Evolutionary conservation across 2,888 invertebrate species (phyloP).

Genomic region (Plebejus argus): DNA sequence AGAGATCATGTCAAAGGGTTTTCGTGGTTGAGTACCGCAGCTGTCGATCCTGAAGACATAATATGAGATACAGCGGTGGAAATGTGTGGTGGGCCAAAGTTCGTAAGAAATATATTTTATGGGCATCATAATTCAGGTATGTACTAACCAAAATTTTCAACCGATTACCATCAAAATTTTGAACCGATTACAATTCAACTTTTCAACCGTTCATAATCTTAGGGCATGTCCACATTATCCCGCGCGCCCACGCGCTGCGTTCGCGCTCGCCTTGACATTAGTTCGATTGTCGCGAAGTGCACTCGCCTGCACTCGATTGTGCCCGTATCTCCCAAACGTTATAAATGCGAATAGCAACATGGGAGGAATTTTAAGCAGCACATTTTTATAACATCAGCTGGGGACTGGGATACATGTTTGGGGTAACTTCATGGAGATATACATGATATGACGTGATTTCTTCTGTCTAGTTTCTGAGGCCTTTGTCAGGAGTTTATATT

Average conservation of each 20-base stretch:
- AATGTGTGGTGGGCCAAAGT: too few relatives aligned
- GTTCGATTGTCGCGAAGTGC: conserved; percentile 70
- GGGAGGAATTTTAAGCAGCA: not conserved
- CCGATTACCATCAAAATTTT: not conserved
- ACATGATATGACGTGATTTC: too few relatives aligned
- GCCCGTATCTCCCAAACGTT: conserved; percentile 40
- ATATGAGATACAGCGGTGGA: too few relatives aligned
- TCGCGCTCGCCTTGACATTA: conserved; percentile 77
- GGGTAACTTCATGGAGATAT: not conserved
- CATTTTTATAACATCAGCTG: not conserved
- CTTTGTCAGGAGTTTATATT: too few relatives aligned
- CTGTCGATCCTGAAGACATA: too few relatives aligned
- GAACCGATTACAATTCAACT: not conserved
- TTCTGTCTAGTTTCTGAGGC: too few relatives aligned
- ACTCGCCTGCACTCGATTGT: conserved; percentile 45
- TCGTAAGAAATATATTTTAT: too few relatives aligned
- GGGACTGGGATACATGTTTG: not conserved
- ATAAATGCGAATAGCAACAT: conserved; percentile 37
- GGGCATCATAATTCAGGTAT: too few relatives aligned
- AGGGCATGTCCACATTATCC: conserved; percentile 53
- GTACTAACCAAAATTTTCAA: not conserved
- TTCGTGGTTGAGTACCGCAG: too few relatives aligned
- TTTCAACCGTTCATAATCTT: not conserved
- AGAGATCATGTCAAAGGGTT: too few relatives aligned
- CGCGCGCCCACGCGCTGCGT: conserved; percentile 72